Base-by-base conservation (phyloP, 2,888 invertebrate genomes). In the Deroplatys truncata region DNA sequence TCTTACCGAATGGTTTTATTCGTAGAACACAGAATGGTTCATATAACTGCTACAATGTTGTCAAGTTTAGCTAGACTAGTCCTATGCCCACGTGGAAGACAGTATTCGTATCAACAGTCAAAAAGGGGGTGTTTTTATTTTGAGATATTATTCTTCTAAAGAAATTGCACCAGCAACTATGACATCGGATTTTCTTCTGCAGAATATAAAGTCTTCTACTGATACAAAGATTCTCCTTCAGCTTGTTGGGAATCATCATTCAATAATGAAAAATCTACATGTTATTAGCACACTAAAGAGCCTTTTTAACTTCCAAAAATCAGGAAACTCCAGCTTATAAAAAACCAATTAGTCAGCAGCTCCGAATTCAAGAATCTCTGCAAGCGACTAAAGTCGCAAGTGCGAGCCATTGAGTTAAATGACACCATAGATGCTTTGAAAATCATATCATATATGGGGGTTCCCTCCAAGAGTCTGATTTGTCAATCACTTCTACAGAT, bases 401-500 rank as follows among this genome's bases (percentile, higher is more conserved):
- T 95, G 0, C 95, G 95, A 35, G 92, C 93, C 4, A 92, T 96
- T 5, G 94, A 95, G 82, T 35, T 93, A 13, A 92, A 94, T 89
- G 95, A 96, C 89, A 93, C 94, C 0, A 94, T 96, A 2, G 95
- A 95, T 90, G 94, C 95, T 0, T 92, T 95, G 10, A 96, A 96
- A 93, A 93, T 95, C 0, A 92, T 96, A 1, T 93, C 94, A 0
- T 95, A 93, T 92, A 93, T 97, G 9, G 94, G 95, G 16, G 95
- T 96, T 0, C 94, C 96, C 0, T 93, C 94, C 0, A 94, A 95
- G 82, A 95, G 95, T 85, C 92, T 95, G 1, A 94, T 97, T 49
- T 93, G 95, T 28, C 96, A 96, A 92, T 94, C 95, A 0, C 92
- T 96, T 90, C 93, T 97, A 20, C 96, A 97, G 92, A 93, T 96